Conservation (phyloP, 2,797 vertebrate species). For the Pseudotriccus pelzelni region DNA sequence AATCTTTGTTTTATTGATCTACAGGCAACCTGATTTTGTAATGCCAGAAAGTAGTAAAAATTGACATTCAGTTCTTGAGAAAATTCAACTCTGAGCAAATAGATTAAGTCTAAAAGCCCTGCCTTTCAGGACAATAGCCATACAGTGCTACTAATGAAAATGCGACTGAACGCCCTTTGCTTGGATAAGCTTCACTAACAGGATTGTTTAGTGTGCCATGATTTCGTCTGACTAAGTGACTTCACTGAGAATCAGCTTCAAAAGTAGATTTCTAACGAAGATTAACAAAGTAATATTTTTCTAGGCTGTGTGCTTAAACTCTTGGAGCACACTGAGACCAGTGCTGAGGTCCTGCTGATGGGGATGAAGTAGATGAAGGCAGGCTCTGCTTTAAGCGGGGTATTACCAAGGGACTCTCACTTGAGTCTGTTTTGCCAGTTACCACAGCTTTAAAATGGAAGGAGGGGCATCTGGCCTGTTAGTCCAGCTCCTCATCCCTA, state of each 20-base stretch:
- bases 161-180: neutral
- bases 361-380: neutral
- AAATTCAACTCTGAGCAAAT: neutral
- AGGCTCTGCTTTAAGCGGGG: neutral
- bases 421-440: neutral
- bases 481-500: neutral
- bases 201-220: constrained; percentile 5
- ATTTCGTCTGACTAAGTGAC: constrained; percentile 29
- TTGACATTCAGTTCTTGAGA: neutral
- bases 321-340: neutral
- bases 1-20: neutral
- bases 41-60: neutral
- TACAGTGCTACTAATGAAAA: constrained; percentile 39
- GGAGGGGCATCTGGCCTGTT: neutral
- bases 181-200: constrained; percentile 42
- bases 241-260: neutral
- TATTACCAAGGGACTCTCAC: neutral
- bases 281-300: constrained; percentile 7
- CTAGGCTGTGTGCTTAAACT: neutral
- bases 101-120: neutral
- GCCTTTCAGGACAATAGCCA: constrained; percentile 41
- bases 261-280: constrained; percentile 1
- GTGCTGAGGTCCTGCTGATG: neutral
- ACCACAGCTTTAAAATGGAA: neutral
- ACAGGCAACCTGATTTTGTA: neutral